phyloP scores from a whole-genome alignment of 2,113 vertebrate species.

The Podilymbus podiceps region DNA sequence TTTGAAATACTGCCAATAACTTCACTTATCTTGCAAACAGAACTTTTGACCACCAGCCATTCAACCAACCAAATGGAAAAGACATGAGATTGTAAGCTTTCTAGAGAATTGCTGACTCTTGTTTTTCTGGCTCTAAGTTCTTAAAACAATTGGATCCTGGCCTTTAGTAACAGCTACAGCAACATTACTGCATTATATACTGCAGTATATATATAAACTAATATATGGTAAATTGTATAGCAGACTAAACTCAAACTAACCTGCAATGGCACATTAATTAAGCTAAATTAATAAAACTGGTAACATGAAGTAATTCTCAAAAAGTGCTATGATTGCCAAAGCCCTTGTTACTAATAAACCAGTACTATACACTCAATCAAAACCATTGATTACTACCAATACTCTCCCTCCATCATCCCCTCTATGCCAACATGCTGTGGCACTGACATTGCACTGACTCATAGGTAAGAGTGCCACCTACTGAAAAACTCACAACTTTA shows the following conservation, averaged over 20 bases:
- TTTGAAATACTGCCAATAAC: not conserved
- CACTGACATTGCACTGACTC: not conserved
- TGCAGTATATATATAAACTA: not conserved
- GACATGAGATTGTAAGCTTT: not conserved
- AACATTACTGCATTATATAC: not conserved
- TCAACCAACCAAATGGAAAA: not conserved
- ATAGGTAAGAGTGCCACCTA: constrained; percentile 7
- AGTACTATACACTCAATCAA: not conserved
- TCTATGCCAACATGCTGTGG: not conserved
- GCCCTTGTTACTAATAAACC: not conserved
- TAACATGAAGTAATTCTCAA: not conserved
- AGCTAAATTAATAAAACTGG: not conserved
- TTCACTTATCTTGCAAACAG: not conserved
- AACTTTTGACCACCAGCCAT: not conserved
- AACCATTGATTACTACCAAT: not conserved
- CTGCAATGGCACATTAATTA: not conserved
- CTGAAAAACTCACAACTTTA: not conserved
- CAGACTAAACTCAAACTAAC: not conserved
- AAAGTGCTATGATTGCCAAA: not conserved
- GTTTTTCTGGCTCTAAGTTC: not conserved
- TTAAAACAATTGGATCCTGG: not conserved
- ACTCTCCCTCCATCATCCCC: not conserved
- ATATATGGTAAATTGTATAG: not conserved
- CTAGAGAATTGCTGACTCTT: not conserved
- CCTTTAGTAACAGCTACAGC: not conserved